These are phyloP conservation scores for Drosophila lini DNA, from an alignment of 1,140 invertebrate genomes.

Conservation along the genomic window DNA sequence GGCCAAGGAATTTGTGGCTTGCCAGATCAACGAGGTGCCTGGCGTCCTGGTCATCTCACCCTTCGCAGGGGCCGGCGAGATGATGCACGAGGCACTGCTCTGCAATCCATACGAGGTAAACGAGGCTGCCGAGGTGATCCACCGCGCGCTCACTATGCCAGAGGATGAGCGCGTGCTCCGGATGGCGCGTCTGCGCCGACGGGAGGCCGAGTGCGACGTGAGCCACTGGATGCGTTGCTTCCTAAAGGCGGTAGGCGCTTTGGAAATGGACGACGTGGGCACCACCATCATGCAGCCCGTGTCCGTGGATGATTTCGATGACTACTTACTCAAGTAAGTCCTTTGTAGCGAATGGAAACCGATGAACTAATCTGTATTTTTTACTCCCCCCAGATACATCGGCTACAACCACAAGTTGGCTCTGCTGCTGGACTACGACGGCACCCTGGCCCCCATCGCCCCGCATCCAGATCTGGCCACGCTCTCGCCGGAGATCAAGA, in stretches of 20 bases:
- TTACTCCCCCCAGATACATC: conserved; percentile 88
- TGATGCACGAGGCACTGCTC: conserved; percentile 95
- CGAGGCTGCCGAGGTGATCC: conserved; percentile 93
- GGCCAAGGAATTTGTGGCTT: conserved; percentile 96
- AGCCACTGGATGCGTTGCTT: conserved; percentile 96
- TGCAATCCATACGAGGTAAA: conserved; percentile 96
- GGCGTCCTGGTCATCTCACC: conserved; percentile 95
- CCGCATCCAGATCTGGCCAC: conserved; percentile 95
- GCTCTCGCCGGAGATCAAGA: conserved; percentile 93
- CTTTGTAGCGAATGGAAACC: not conserved
- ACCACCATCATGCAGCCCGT: conserved; percentile 93
- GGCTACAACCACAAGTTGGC: conserved; percentile 93
- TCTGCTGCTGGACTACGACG: conserved; percentile 94
- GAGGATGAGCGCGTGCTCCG: conserved; percentile 93
- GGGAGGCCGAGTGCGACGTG: conserved; percentile 93
- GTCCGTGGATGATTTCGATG: conserved; percentile 94
- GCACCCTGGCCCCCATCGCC: conserved; percentile 94
- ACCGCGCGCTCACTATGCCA: conserved; percentile 95
- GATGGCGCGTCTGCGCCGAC: conserved; percentile 92
- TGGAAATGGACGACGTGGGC: conserved; percentile 92
- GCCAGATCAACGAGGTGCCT: conserved; percentile 93
- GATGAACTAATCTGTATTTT: not conserved
- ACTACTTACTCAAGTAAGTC: conserved; percentile 91
- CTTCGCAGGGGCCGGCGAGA: conserved; percentile 95
- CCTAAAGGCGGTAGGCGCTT: conserved; percentile 93